Percentiles rank a stretch among this genome's conserved stretches.
Evolutionary conservation across 2,888 invertebrate genomes (phyloP).

Genomic region (Chrysopilus asiliformis): DNA sequence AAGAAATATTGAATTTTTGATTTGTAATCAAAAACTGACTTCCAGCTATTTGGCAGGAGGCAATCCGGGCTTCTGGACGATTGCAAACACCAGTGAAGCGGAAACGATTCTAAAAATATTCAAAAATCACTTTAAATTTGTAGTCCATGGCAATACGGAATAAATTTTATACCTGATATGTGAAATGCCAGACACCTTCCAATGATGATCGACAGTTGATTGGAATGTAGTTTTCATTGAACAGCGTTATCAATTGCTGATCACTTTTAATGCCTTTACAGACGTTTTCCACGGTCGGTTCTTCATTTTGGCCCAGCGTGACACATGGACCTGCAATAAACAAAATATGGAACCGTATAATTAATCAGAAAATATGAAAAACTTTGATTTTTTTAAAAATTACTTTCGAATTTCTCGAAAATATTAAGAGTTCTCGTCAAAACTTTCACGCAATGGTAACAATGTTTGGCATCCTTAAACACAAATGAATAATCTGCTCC

Average conservation of each 20-base stretch:
- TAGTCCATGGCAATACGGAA: no score
- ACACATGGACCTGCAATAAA: constrained; percentile 53
- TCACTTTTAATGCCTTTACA: constrained; percentile 61
- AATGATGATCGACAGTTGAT: constrained; percentile 84
- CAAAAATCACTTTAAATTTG: not conserved
- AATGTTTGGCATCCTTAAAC: constrained; percentile 50
- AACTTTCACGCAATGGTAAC: constrained; percentile 75
- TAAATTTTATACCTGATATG: constrained; percentile 48
- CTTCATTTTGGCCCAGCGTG: constrained; percentile 46
- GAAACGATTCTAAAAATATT: constrained; percentile 52
- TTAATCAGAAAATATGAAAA: no score
- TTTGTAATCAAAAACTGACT: constrained; percentile 92
- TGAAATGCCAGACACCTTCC: constrained; percentile 95
- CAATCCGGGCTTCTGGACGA: constrained; percentile 75
- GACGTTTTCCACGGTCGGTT: constrained; percentile 61
- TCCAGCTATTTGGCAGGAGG: constrained; percentile 90
- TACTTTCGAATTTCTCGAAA: constrained; percentile 77
- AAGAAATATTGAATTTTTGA: constrained; percentile 92
- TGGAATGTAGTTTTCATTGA: constrained; percentile 80
- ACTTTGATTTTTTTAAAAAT: constrained; percentile 23
- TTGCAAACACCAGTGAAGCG: constrained; percentile 87
- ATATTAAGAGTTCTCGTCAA: constrained; percentile 78
- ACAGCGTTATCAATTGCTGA: constrained; percentile 71
- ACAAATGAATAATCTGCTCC: constrained; percentile 78
- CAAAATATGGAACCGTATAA: constrained; percentile 4